Evolutionary conservation across 2,888 invertebrate species (phyloP).

Genomic region (Uloborus plumipes): DNA sequence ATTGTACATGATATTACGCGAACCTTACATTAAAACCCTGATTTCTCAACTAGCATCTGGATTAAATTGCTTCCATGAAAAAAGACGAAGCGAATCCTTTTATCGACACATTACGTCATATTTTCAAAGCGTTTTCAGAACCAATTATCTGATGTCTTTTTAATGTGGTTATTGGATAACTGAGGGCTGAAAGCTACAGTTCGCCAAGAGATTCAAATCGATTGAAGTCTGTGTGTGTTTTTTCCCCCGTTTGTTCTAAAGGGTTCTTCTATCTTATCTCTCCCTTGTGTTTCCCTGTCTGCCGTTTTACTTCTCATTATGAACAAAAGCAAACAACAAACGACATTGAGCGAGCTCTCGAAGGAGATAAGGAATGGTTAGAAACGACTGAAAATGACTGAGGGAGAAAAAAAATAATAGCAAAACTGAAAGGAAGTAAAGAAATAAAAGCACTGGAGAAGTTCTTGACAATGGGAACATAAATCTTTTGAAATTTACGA

Average conservation of each 20-base stretch:
- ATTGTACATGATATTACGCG: too few relatives aligned
- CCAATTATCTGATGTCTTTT: constrained; percentile 11
- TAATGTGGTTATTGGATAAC: constrained; percentile 4
- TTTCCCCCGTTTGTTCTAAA: not conserved
- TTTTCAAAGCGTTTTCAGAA: constrained; percentile 4
- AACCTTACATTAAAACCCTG: too few relatives aligned
- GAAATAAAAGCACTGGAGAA: too few relatives aligned
- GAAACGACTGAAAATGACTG: too few relatives aligned
- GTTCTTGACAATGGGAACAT: too few relatives aligned
- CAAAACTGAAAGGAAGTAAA: too few relatives aligned
- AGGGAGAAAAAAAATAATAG: too few relatives aligned
- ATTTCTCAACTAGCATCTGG: too few relatives aligned
- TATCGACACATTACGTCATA: not conserved
- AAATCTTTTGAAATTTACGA: too few relatives aligned
- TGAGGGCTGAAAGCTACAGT: not conserved
- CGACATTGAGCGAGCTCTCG: too few relatives aligned
- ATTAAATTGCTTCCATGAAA: too few relatives aligned
- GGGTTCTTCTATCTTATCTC: not conserved
- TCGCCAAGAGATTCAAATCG: not conserved
- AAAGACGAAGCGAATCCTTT: not conserved
- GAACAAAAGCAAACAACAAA: constrained; percentile 1
- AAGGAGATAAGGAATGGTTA: too few relatives aligned
- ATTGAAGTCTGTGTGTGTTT: not conserved
- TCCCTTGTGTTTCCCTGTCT: not conserved
- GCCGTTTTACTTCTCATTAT: constrained; percentile 10